Evolutionary conservation across 2,113 vertebrate species (phyloP), one percentile per base, ranked within the genome.

Genomic region (Nesospiza acunhae): DNA sequence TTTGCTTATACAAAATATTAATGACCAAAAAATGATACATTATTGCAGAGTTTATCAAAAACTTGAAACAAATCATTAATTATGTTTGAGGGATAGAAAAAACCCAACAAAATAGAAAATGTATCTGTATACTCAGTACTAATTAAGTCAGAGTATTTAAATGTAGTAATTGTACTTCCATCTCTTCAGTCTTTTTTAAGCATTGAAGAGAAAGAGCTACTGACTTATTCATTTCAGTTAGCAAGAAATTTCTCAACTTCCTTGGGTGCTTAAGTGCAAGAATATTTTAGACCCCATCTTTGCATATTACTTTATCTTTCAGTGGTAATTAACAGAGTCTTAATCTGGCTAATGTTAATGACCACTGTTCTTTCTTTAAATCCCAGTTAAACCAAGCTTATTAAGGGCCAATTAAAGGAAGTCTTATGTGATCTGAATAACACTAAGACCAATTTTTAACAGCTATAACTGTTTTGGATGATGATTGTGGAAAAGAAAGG

Each of bases 331-430:
- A 98, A 98, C 97, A 98, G 91, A 97, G 97, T 97, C 98, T 98
- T 98, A 98, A 98, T 98, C 98, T 98, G 97, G 94, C 97, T 97
- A 97, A 98, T 97, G 97, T 98, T 98, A 98, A 98, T 98, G 98
- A 98, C 98, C 97, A 98, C 97, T 98, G 97, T 98, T 98, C 98
- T 98, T 98, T 95, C 73, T 96, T 97, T 98, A 98, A 98, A 98
- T 98, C 98, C 98, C 98, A 98, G 97, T 98, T 98, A 98, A 98
- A 98, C 97, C 97, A 98, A 98, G 98, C 98, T 98, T 98, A 98
- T 98, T 98, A 98, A 98, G 94, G 97, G 91, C 97, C 98, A 98
- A 98, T 98, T 98, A 98, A 98, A 98, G 97, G 67, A 98, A 97
- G 96, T 97, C 94, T 98, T 98, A 97, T 98, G 98, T 98, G 97